Conservation (phyloP, 1,140 invertebrate species). For the roundworm (Caenorhabditis elegans) region DNA sequence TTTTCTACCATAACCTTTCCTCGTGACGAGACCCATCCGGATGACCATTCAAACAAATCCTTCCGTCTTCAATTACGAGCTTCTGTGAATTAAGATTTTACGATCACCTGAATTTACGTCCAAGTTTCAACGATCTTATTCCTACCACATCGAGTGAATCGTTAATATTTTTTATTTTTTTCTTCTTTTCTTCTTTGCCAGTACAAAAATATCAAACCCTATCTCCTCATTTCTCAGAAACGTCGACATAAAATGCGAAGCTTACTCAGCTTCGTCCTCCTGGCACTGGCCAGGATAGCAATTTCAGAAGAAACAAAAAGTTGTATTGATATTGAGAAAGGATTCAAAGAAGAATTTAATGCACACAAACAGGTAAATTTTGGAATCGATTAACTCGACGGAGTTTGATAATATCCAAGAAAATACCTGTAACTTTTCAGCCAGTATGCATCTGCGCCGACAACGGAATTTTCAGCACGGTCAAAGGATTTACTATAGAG, state of each 20-base stretch:
- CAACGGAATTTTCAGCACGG: background rate
- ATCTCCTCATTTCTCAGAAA: background rate
- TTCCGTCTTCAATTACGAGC: too few relatives aligned
- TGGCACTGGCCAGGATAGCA: background rate
- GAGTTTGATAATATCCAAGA: too few relatives aligned
- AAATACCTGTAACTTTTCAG: background rate
- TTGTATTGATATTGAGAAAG: slow-evolving; percentile 10
- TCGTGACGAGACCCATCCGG: too few relatives aligned
- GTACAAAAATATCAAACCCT: background rate
- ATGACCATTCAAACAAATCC: too few relatives aligned
- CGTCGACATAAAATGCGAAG: slow-evolving; percentile 10
- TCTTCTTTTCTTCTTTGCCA: background rate
- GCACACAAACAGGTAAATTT: background rate
- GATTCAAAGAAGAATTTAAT: background rate
- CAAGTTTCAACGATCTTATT: too few relatives aligned
- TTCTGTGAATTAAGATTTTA: too few relatives aligned
- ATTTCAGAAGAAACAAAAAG: background rate
- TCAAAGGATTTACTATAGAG: background rate
- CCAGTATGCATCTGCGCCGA: background rate
- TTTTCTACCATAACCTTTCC: background rate
- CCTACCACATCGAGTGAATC: too few relatives aligned
- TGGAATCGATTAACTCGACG: too few relatives aligned
- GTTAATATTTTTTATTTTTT: background rate
- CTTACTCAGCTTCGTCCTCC: background rate
- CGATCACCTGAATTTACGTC: too few relatives aligned